Evolutionary conservation across 2,888 invertebrate species (phyloP), one percentile per base, ranked within the genome.

Genomic region (Halocaridina rubra): DNA sequence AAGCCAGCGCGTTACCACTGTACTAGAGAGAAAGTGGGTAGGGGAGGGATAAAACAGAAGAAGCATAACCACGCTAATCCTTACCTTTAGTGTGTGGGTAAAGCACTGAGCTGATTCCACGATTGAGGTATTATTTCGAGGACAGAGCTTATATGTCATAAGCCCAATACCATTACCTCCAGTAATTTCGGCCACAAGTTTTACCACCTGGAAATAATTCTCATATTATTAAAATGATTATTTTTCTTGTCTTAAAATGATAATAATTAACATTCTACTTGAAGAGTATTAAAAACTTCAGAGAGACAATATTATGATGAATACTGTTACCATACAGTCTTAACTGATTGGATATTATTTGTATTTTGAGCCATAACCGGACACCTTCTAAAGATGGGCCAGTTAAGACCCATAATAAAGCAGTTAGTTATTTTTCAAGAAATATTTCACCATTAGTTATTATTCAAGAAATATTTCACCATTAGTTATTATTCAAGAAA

Each of bases 81-180:
- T 57, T 1, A 81, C 81, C 81, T 67, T n/a, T 4, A 81, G 67
- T 4, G 67, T n/a, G 19, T 75, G 46, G 10, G 39, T 75, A 67
- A 81, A 81, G 64, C 81, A 81, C 16, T 27, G 5, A 2, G 64
- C 74, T 0, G 64, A 46, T 32, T 81, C 81, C 8, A 16, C 3
- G 0, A 4, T 29, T 64, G 74, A 64, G 13, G 29, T 57, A 27
- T 46, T 75, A 22, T 3, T 8, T 16, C 81, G 53, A 13, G 74
- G 75, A 46, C 81, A 81, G 30, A 81, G 27, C 22, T 39, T 33
- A 75, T 81, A 81, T 32, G 74, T 75, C 46, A 81, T 33, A 39
- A 46, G 33, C 4, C 81, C 81, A 39, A 27, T 75, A 30, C 75
- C 53, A n/a, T n/a, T n/a, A 3, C 13, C 81, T 7, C 16, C 64